A percentile compares a stretch with the other conserved stretches of the same genome.
These are phyloP conservation scores for Daboia siamensis DNA, from an alignment of 2,113 vertebrate species.

Conservation along the genomic window DNA sequence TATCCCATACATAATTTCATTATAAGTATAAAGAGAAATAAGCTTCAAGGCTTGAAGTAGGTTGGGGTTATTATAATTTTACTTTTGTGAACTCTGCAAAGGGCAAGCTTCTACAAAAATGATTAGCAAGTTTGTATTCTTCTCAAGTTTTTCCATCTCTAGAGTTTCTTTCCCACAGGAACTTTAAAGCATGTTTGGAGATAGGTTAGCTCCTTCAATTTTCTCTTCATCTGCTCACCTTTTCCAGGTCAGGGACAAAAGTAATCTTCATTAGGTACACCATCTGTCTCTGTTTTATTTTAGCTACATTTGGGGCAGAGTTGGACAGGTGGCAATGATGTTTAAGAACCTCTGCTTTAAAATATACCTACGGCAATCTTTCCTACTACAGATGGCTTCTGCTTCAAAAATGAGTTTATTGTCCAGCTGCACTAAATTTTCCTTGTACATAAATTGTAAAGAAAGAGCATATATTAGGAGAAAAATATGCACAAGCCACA, in stretches of 20 bases:
- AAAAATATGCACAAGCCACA: neutral
- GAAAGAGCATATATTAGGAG: neutral
- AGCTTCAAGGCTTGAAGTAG: neutral
- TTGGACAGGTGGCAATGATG: slow-evolving; percentile 16
- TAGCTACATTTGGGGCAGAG: neutral
- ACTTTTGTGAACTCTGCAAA: neutral
- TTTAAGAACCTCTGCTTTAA: slow-evolving; percentile 4
- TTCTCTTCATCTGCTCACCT: slow-evolving; percentile 15
- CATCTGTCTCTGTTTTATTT: slow-evolving; percentile 20
- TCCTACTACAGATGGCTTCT: neutral
- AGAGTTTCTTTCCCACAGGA: neutral
- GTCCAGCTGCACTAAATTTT: slow-evolving; percentile 37
- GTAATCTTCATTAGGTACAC: neutral
- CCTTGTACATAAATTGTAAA: neutral
- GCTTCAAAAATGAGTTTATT: slow-evolving; percentile 15
- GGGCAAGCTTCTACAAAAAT: neutral
- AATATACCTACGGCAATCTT: slow-evolving; percentile 10
- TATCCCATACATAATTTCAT: neutral
- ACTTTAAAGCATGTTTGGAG: neutral
- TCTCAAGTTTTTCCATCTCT: neutral
- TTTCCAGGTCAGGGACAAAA: neutral
- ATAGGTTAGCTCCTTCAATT: neutral
- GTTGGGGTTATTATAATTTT: neutral
- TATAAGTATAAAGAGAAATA: neutral
- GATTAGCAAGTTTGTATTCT: neutral